phyloP scores from a whole-genome alignment of 2,888 invertebrate genomes.

The Caenorhabditis sp. region DNA sequence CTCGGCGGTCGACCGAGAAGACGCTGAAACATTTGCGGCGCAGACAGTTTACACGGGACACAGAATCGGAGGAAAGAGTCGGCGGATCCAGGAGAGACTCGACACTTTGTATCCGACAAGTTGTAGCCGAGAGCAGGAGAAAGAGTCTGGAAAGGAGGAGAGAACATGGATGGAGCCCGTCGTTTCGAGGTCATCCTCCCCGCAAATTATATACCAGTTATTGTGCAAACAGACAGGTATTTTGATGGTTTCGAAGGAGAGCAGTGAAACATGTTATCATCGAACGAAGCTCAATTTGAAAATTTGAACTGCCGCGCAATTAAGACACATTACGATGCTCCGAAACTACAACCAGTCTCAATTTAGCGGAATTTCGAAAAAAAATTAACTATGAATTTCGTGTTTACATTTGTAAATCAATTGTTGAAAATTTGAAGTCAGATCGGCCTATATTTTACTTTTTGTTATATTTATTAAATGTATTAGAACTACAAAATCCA shows the following conservation, averaged over 20 bases:
- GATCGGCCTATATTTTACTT: too few relatives aligned
- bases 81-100: neutral
- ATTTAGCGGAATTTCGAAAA: constrained; percentile 1
- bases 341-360: neutral
- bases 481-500: too few relatives aligned
- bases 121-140: constrained; percentile 18
- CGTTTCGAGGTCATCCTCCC: constrained; percentile 5
- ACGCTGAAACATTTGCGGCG: constrained; percentile 28
- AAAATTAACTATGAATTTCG: too few relatives aligned
- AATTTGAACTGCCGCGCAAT: constrained; percentile 5
- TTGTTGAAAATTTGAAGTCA: too few relatives aligned
- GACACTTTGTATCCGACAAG: constrained; percentile 14
- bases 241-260: neutral
- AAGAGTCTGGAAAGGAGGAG: constrained; percentile 11
- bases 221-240: constrained; percentile 4
- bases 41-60: constrained; percentile 45
- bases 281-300: neutral
- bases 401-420: too few relatives aligned
- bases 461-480: too few relatives aligned
- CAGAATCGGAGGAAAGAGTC: neutral
- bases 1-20: constrained; percentile 25
- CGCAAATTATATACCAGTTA: too few relatives aligned
- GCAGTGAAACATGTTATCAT: neutral
- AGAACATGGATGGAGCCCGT: neutral
- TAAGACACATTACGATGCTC: neutral